Conservation (phyloP, 2,888 invertebrate genomes). For the Acronicta aceris region DNA sequence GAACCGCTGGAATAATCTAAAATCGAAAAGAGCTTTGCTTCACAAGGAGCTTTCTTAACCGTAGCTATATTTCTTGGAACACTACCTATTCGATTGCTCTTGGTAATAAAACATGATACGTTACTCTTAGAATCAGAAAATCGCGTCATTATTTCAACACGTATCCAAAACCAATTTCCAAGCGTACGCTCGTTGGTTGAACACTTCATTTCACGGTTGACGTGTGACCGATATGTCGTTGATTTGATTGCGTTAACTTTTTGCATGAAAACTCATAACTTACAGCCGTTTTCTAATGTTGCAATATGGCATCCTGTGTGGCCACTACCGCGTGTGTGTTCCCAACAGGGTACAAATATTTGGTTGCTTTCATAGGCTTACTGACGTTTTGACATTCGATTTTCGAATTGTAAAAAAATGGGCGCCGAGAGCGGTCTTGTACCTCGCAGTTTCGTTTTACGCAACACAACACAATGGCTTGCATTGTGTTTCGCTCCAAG, state of each 20-base stretch:
- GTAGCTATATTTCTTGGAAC: neutral
- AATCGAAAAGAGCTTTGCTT: neutral
- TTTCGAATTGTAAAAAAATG: conserved; percentile 71
- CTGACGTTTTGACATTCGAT: conserved; percentile 80
- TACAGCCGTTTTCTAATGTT: conserved; percentile 75
- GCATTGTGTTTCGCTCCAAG: conserved; percentile 70
- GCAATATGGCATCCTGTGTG: conserved; percentile 85
- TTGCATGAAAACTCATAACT: conserved; percentile 74
- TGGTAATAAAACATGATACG: conserved; percentile 37
- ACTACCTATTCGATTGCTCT: conserved; percentile 9
- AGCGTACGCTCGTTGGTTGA: conserved; percentile 61
- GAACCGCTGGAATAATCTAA: no score
- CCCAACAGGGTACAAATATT: conserved; percentile 76
- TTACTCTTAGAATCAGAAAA: conserved; percentile 40
- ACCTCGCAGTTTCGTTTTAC: conserved; percentile 61
- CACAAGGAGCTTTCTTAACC: no score
- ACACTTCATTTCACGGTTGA: conserved; percentile 82
- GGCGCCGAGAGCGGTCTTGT: conserved; percentile 67
- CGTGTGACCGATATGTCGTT: conserved; percentile 76
- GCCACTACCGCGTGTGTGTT: conserved; percentile 83
- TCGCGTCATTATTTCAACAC: conserved; percentile 51
- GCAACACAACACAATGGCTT: conserved; percentile 69
- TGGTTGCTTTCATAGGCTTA: conserved; percentile 83
- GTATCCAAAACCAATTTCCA: conserved; percentile 74
- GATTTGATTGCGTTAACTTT: conserved; percentile 79